Base-by-base conservation (phyloP, 1,140 invertebrate genomes). In the Lepidurus packardi region DNA sequence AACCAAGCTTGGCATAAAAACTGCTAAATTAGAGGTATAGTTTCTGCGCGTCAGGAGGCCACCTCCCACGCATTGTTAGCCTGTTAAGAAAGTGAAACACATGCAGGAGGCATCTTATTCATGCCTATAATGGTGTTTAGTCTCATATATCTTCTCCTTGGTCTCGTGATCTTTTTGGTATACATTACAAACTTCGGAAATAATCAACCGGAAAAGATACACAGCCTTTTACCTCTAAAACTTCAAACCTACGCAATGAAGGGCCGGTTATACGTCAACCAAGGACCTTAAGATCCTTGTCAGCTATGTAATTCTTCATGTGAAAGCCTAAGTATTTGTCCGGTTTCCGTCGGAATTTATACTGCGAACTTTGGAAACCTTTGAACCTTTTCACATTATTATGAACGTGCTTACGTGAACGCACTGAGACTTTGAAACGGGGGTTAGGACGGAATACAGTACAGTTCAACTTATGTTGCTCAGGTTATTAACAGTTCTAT, bases 11-110 rank as follows among this genome's bases (percentile, higher is more conserved):
- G 34, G 34, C 34, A 3, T 34, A 34, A 34, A 2, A 4, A 34
- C 34, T 2, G 34, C 34, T 34, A 34, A 34, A 34, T 34, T 34
- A 34, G 2, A 34, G 34, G 34, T 34, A 34, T 3, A 34, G 34
- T 7, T 65, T 65, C 21, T 65, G 53, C 53, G 13, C 53, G 53
- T 65, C 53, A 21, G 53, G 53, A n/a, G 53, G 53, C 53, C 53
- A 1, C 53, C 53, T 65, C 53, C 53, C 53, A 65, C 53, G 53
- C 53, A 65, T 9, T 65, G 9, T 65, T 65, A 65, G 13, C 8
- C 53, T 65, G 53, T 65, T 65, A 65, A 65, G n/a, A 65, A 65
- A n/a, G 53, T 65, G 53, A 65, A 65, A 65, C 53, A 65, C 53
- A 65, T 65, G 53, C 53, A 65, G 53, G 53, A 65, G 53, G 21